Conservation (phyloP, 2,888 invertebrate genomes). For the Rhopalosiphum nymphaeae region DNA sequence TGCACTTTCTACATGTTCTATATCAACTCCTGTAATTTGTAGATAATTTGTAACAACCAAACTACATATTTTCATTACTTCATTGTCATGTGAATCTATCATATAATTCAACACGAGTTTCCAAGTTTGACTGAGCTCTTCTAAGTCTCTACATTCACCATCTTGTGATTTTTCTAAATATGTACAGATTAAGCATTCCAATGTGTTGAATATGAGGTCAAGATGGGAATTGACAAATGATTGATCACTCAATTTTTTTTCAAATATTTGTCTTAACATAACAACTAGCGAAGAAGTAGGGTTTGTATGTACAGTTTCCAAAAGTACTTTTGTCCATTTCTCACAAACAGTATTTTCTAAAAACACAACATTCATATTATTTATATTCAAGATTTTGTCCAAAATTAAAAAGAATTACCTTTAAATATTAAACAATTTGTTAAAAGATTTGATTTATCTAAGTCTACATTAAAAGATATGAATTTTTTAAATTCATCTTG, state of each 20-base stretch:
- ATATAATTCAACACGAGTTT: conserved; percentile 52
- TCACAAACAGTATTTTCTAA: conserved; percentile 53
- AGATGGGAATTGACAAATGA: conserved; percentile 40
- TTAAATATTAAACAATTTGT: conserved; percentile 49
- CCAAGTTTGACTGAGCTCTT: conserved; percentile 55
- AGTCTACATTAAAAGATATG: conserved; percentile 31
- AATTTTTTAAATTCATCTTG: conserved; percentile 59
- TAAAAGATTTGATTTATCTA: conserved; percentile 47
- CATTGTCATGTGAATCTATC: conserved; percentile 18
- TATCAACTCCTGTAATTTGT: background rate
- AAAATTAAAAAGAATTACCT: conserved; percentile 29
- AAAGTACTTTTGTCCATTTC: conserved; percentile 54
- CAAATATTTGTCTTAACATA: conserved; percentile 63
- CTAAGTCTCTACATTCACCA: conserved; percentile 43
- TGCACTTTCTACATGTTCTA: conserved; percentile 56
- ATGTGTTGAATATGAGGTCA: conserved; percentile 43
- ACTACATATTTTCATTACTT: conserved; percentile 52
- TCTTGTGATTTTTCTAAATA: conserved; percentile 46
- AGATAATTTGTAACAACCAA: conserved; percentile 47
- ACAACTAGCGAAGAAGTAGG: conserved; percentile 36
- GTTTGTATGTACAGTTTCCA: conserved; percentile 47
- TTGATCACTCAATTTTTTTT: conserved; percentile 54
- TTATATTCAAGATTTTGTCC: background rate
- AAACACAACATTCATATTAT: conserved; percentile 15
- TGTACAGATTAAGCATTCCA: conserved; percentile 57